These are phyloP conservation scores for Eupithecia exiguata DNA, from an alignment of 2,888 invertebrate species.

Conservation along the genomic window DNA sequence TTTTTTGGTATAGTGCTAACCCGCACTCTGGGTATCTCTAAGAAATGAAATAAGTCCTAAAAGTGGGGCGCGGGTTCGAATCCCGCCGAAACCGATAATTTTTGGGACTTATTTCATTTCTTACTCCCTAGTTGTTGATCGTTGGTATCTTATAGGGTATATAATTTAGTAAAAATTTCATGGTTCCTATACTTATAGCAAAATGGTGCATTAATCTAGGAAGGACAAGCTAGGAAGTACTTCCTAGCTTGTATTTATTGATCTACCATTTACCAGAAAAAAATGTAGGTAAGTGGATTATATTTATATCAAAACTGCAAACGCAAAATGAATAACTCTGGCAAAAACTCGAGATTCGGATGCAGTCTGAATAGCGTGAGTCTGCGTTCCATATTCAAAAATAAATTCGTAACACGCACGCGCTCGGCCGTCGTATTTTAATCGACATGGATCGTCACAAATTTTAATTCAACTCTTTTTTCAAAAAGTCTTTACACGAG, in stretches of 20 bases:
- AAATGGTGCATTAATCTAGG: not conserved
- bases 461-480: slow-evolving; percentile 49
- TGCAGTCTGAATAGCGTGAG: slow-evolving; percentile 78
- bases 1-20: too few species aligned
- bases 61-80: too few species aligned
- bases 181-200: not conserved
- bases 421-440: slow-evolving; percentile 74
- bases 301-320: slow-evolving; percentile 11
- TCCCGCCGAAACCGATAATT: too few species aligned
- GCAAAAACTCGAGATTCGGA: slow-evolving; percentile 70
- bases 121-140: too few species aligned
- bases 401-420: slow-evolving; percentile 79
- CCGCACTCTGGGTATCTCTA: too few species aligned
- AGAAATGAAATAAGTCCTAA: too few species aligned
- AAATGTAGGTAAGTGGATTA: not conserved
- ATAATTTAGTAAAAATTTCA: not conserved
- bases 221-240: not conserved
- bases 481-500: not conserved
- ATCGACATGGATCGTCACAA: slow-evolving; percentile 68
- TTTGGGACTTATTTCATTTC: too few species aligned
- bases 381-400: slow-evolving; percentile 84
- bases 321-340: slow-evolving; percentile 45
- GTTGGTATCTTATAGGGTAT: too few species aligned
- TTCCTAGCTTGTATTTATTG: too few species aligned
- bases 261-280: not conserved